Evolutionary conservation across 2,113 vertebrate species (phyloP).

Genomic region (Macquaria ambigua): DNA sequence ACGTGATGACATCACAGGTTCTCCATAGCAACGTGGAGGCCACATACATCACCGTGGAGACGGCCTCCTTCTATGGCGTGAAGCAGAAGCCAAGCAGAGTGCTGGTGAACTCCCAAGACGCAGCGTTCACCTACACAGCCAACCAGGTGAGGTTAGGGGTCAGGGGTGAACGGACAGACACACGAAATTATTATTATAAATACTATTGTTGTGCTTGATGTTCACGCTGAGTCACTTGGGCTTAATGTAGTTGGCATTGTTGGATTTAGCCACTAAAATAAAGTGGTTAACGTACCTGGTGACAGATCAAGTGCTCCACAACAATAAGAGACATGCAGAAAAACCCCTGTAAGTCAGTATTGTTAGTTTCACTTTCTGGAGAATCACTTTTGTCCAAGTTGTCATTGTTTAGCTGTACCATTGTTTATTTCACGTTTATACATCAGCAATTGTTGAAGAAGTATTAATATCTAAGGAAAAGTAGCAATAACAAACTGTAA

Average conservation of each 20-base stretch:
- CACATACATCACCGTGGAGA: constrained; percentile 82
- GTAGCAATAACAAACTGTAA: too few relatives aligned
- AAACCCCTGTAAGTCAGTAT: not conserved
- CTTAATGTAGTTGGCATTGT: not conserved
- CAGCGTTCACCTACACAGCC: constrained; percentile 83
- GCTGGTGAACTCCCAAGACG: constrained; percentile 86
- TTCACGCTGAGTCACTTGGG: not conserved
- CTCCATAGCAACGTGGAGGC: constrained; percentile 83
- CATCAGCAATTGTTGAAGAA: too few relatives aligned
- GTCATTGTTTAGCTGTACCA: too few relatives aligned
- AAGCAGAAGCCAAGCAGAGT: constrained; percentile 82
- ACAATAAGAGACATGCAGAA: not conserved
- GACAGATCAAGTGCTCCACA: not conserved
- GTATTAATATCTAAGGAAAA: too few relatives aligned
- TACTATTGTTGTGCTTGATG: not conserved
- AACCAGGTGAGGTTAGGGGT: constrained; percentile 83
- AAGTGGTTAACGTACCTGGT: not conserved
- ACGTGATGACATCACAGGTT: constrained; percentile 86
- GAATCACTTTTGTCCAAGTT: too few relatives aligned
- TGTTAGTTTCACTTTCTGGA: too few relatives aligned
- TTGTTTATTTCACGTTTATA: not conserved
- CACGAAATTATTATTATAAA: not conserved
- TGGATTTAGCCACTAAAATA: not conserved
- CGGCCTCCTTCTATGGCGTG: constrained; percentile 86
- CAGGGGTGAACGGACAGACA: not conserved